These are phyloP conservation scores for Tetramorium bicarinatum DNA, from an alignment of 2,888 invertebrate genomes.

Conservation along the genomic window DNA sequence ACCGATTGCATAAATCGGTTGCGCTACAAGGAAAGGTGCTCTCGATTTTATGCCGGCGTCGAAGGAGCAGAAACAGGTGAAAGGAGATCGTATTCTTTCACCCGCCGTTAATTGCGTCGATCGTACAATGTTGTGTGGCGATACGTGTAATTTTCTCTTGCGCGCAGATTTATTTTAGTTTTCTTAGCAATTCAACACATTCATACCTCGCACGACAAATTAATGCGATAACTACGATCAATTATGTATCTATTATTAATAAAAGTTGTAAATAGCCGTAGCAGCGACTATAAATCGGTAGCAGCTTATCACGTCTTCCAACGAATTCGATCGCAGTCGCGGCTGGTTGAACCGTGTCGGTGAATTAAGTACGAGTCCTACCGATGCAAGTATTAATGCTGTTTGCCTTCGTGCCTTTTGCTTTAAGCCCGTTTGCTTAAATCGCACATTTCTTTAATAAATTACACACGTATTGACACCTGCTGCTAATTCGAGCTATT, in stretches of 20 bases:
- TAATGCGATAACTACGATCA: constrained; percentile 22
- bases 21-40: constrained; percentile 54
- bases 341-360: constrained; percentile 28
- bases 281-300: constrained; percentile 28
- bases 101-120: constrained; percentile 42
- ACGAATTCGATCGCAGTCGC: constrained; percentile 38
- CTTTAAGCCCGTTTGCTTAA: neutral
- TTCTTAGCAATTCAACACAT: neutral
- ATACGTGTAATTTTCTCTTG: constrained; percentile 2
- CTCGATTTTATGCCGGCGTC: constrained; percentile 67
- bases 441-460: constrained; percentile 24
- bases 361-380: constrained; percentile 23
- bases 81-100: constrained; percentile 53
- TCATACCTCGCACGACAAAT: constrained; percentile 10
- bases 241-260: constrained; percentile 40
- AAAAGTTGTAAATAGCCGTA: neutral
- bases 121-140: neutral
- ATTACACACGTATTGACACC: constrained; percentile 31
- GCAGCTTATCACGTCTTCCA: constrained; percentile 11
- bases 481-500: constrained; percentile 32
- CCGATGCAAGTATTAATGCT: constrained; percentile 29
- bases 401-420: constrained; percentile 5
- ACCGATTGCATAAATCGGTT: constrained; percentile 3
- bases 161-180: neutral
- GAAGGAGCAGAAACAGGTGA: constrained; percentile 67